phyloP scores from a whole-genome alignment of 2,888 invertebrate genomes.

The Caenorhabditis uteleia region DNA sequence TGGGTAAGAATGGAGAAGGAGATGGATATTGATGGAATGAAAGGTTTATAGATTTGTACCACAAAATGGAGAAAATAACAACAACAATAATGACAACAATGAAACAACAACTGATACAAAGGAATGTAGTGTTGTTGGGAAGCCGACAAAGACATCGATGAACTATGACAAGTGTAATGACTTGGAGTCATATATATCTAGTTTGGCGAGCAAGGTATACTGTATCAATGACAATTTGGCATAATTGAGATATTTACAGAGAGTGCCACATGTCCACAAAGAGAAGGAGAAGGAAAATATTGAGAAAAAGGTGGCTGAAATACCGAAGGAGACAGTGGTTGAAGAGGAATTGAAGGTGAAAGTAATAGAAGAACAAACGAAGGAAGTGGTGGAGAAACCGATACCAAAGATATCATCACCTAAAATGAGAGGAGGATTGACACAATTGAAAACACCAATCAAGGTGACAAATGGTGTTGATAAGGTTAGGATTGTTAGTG shows the following conservation, averaged over 20 bases:
- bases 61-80: too few relatives aligned
- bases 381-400: conserved; percentile 3
- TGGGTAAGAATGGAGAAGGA: too few relatives aligned
- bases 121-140: too few relatives aligned
- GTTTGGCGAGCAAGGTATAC: conserved; percentile 21
- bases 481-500: conserved; percentile 18
- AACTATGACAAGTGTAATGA: conserved; percentile 34
- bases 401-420: not conserved
- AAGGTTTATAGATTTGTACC: too few relatives aligned
- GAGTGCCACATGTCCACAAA: conserved; percentile 16
- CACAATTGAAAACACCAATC: not conserved
- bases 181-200: conserved; percentile 38
- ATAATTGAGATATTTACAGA: conserved; percentile 9
- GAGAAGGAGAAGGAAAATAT: conserved; percentile 13
- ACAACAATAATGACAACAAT: too few relatives aligned
- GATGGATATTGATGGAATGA: too few relatives aligned
- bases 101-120: too few relatives aligned
- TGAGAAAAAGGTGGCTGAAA: not conserved
- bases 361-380: conserved; percentile 1
- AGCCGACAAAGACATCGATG: conserved; percentile 26
- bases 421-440: not conserved
- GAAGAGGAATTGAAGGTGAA: conserved; percentile 3
- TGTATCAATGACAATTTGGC: not conserved
- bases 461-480: not conserved
- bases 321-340: not conserved